Evolutionary conservation across 2,888 invertebrate species (phyloP).

Genomic region (Lepidocyrtinus sp.): DNA sequence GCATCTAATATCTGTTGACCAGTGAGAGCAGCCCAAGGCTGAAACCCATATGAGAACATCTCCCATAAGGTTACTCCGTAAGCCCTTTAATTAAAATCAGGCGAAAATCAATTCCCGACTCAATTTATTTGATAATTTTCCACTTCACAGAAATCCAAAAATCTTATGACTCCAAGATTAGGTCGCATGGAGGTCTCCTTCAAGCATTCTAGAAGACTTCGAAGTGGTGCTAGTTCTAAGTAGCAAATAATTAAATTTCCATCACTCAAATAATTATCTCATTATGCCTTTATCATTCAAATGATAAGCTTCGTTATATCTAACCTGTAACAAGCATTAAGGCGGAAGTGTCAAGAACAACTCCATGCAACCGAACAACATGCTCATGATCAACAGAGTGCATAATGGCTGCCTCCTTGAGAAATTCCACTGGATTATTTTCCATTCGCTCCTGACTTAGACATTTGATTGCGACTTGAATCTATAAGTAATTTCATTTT

Average conservation of each 20-base stretch:
- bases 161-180: constrained; percentile 93
- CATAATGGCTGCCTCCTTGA: constrained; percentile 99
- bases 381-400: constrained; percentile 97
- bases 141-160: too few relatives aligned
- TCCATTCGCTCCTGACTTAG: constrained; percentile 95
- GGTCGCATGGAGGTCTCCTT: constrained; percentile 91
- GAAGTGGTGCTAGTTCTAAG: constrained; percentile 94
- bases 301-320: too few relatives aligned
- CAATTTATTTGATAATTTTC: neutral
- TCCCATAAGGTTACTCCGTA: constrained; percentile 99
- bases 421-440: constrained; percentile 95
- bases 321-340: constrained; percentile 77
- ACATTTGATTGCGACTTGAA: constrained; percentile 97
- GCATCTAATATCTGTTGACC: constrained; percentile 96
- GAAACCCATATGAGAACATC: constrained; percentile 98
- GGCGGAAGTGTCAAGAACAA: constrained; percentile 92
- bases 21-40: constrained; percentile 97
- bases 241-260: too few relatives aligned
- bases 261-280: too few relatives aligned
- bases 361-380: constrained; percentile 90
- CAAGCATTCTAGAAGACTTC: constrained; percentile 95
- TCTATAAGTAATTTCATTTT: constrained; percentile 78
- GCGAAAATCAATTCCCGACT: neutral
- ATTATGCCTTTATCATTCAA: too few relatives aligned
- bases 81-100: constrained; percentile 74